Percentiles rank a stretch among this genome's conserved stretches.
These are phyloP conservation scores for Bombyx mandarina DNA, from an alignment of 1,140 invertebrate species.

Conservation along the genomic window DNA sequence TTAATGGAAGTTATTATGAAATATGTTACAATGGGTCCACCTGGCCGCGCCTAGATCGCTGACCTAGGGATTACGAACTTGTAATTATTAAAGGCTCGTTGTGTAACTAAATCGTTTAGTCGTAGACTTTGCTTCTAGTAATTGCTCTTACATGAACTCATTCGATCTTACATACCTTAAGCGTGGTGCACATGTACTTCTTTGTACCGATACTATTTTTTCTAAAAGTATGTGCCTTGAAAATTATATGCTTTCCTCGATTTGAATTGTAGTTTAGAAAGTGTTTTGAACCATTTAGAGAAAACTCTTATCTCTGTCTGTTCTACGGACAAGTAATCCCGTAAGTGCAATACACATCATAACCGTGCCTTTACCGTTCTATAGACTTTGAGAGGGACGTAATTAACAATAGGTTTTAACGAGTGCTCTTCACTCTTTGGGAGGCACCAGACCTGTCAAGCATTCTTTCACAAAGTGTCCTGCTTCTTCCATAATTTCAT, in stretches of 20 bases:
- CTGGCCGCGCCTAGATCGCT: constrained; percentile 8
- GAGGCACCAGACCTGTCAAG: constrained; percentile 27
- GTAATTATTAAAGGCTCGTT: constrained; percentile 20
- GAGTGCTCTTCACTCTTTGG: constrained; percentile 48
- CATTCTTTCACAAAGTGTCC: constrained; percentile 48
- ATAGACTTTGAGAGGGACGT: constrained; percentile 69
- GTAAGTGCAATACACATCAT: constrained; percentile 69
- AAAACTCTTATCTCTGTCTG: constrained; percentile 56
- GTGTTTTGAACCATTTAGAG: constrained; percentile 64
- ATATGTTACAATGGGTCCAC: constrained; percentile 9
- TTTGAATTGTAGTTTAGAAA: constrained; percentile 60
- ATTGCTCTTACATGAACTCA: constrained; percentile 51
- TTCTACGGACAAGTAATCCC: constrained; percentile 57
- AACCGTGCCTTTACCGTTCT: constrained; percentile 69
- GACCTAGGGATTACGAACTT: constrained; percentile 25
- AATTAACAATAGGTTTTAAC: constrained; percentile 64
- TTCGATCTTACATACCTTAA: constrained; percentile 30
- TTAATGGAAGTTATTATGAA: constrained; percentile 9
- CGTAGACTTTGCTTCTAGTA: constrained; percentile 56
- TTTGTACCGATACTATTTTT: constrained; percentile 54
- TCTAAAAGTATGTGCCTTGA: constrained; percentile 71
- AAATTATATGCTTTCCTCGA: constrained; percentile 55
- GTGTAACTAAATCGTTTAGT: constrained; percentile 23
- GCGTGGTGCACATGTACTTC: constrained; percentile 32
- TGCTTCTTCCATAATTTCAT: constrained; percentile 32